Percentiles rank a stretch among this genome's conserved stretches.
phyloP scores from a whole-genome alignment of 2,113 vertebrate genomes.

The Spheniscus mendiculus region DNA sequence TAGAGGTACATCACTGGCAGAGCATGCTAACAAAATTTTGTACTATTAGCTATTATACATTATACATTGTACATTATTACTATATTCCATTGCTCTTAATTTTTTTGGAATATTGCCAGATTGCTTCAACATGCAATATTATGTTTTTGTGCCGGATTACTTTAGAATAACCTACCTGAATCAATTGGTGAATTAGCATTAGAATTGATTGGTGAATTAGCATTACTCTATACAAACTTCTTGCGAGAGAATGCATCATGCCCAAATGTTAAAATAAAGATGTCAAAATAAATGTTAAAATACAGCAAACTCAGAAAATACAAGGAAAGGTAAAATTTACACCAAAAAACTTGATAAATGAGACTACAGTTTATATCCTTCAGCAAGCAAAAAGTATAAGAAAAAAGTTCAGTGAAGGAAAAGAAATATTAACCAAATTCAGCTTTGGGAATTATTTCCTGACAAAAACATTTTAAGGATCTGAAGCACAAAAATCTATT shows the following conservation, averaged over 20 bases:
- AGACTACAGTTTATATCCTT: not conserved
- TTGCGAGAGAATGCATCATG: not conserved
- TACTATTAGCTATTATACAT: not conserved
- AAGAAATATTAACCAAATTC: not conserved
- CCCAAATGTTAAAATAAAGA: not conserved
- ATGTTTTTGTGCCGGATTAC: not conserved
- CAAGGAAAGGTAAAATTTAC: not conserved
- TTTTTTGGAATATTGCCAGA: not conserved
- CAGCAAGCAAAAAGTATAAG: not conserved
- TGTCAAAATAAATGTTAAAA: not conserved
- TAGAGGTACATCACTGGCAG: not conserved
- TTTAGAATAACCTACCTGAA: not conserved
- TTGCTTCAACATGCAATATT: not conserved
- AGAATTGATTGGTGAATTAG: not conserved
- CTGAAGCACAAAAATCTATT: conserved; percentile 32
- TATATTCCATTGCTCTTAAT: not conserved
- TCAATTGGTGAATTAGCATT: not conserved
- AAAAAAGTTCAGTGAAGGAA: not conserved
- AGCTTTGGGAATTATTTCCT: not conserved
- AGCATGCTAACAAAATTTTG: not conserved
- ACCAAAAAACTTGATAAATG: not conserved
- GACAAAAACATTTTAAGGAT: not conserved
- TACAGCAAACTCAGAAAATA: not conserved
- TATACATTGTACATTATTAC: not conserved
- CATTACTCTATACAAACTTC: not conserved